phyloP scores from a whole-genome alignment of 1,140 invertebrate genomes.

The Drosophila equinoxialis region DNA sequence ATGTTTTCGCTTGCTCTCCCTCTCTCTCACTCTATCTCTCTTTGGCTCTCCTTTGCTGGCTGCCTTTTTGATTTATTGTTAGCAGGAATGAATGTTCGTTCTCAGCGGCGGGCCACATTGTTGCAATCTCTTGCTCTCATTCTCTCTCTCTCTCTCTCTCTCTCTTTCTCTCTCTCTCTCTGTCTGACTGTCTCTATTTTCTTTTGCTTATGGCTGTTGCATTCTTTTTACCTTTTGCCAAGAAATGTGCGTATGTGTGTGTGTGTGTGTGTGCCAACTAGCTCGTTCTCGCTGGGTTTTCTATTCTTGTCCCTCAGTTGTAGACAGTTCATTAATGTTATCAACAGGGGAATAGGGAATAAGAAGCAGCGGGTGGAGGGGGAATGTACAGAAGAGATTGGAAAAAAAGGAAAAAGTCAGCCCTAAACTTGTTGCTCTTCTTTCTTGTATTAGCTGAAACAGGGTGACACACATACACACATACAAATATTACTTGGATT shows the following conservation, averaged over 20 bases:
- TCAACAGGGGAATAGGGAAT: slow-evolving; percentile 39
- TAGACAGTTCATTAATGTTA: slow-evolving; percentile 79
- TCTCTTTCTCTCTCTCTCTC: slow-evolving; percentile 10
- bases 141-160: slow-evolving; percentile 19
- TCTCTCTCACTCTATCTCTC: slow-evolving; percentile 30
- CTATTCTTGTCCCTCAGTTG: slow-evolving; percentile 69
- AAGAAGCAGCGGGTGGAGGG: slow-evolving; percentile 34
- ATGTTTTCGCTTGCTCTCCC: slow-evolving; percentile 35
- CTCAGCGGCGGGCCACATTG: slow-evolving; percentile 27
- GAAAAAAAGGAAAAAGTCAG: not conserved
- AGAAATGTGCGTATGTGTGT: slow-evolving; percentile 61
- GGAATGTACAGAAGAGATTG: slow-evolving; percentile 19
- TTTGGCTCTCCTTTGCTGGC: slow-evolving; percentile 8
- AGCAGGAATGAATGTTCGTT: slow-evolving; percentile 55
- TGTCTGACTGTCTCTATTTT: slow-evolving; percentile 14
- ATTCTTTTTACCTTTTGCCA: slow-evolving; percentile 71
- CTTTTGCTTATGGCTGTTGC: slow-evolving; percentile 57
- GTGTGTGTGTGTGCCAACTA: slow-evolving; percentile 27
- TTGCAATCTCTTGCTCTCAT: slow-evolving; percentile 9
- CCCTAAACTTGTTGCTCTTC: slow-evolving; percentile 5
- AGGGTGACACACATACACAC: too few relatives aligned
- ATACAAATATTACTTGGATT: too few relatives aligned
- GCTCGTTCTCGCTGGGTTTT: slow-evolving; percentile 36
- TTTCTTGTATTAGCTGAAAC: not conserved
- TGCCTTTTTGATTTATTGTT: slow-evolving; percentile 72